A percentile compares a stretch with the other conserved stretches of the same genome.
These are phyloP conservation scores for Chirona hameri DNA, from an alignment of 2,888 invertebrate genomes.

Conservation along the genomic window DNA sequence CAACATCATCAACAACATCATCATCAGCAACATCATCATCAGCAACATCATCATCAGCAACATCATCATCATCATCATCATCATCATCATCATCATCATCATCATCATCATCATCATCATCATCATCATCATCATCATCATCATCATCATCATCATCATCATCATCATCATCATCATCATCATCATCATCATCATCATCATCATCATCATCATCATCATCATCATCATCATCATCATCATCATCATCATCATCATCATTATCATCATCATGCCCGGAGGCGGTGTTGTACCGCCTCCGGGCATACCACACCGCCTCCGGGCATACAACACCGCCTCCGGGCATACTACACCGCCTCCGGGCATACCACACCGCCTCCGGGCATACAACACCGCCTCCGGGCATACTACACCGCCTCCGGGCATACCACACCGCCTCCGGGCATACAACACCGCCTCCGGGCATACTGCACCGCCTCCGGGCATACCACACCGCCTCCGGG, in stretches of 20 bases:
- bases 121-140: background rate
- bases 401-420: too few species aligned
- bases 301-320: too few species aligned
- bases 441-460: too few species aligned
- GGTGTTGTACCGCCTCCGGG: background rate
- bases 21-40: too few species aligned
- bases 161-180: constrained; percentile 11
- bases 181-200: constrained; percentile 6
- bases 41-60: too few species aligned
- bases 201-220: constrained; percentile 22
- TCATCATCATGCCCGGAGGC: background rate
- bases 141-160: background rate
- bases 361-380: background rate
- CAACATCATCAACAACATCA: too few species aligned
- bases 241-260: constrained; percentile 22
- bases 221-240: constrained; percentile 11
- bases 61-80: background rate
- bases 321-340: too few species aligned
- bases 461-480: too few species aligned
- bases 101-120: background rate
- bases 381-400: too few species aligned
- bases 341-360: too few species aligned
- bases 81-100: background rate
- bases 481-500: too few species aligned
- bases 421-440: too few species aligned